These are phyloP conservation scores for Orchestes rusci DNA, from an alignment of 2,888 invertebrate genomes.

Conservation along the genomic window DNA sequence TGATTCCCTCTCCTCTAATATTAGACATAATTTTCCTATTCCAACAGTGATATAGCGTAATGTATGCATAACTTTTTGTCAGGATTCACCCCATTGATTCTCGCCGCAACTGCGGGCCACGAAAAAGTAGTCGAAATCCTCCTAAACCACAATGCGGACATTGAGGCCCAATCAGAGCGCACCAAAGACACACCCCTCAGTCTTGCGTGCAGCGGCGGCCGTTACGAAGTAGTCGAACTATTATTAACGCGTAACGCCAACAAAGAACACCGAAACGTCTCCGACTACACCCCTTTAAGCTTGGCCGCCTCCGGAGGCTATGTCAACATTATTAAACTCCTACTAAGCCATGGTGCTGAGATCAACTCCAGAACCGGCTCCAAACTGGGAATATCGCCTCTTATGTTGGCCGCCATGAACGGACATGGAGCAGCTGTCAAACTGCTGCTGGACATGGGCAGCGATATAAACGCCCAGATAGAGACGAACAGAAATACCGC, in stretches of 20 bases:
- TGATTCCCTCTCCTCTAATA: too few species aligned
- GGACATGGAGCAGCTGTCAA: constrained; percentile 94
- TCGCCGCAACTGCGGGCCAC: constrained; percentile 95
- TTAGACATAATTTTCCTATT: too few species aligned
- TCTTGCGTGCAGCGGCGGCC: constrained; percentile 93
- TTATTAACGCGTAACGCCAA: constrained; percentile 85
- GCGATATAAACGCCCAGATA: constrained; percentile 99
- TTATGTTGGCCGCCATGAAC: constrained; percentile 99
- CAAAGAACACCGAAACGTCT: constrained; percentile 97
- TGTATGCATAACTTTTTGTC: too few species aligned
- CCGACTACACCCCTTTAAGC: constrained; percentile 98
- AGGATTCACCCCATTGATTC: constrained; percentile 94
- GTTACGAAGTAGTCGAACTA: constrained; percentile 93
- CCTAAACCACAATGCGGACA: constrained; percentile 89
- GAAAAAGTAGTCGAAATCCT: constrained; percentile 88
- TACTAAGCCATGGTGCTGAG: constrained; percentile 92
- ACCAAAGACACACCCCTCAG: constrained; percentile 98
- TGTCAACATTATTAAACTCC: constrained; percentile 93
- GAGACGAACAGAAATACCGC: constrained; percentile 99
- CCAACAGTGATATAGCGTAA: too few species aligned
- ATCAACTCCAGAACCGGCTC: constrained; percentile 95
- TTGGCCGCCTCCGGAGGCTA: constrained; percentile 97
- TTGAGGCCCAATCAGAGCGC: constrained; percentile 97
- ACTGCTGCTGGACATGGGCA: constrained; percentile 91
- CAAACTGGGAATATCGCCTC: constrained; percentile 94